Percentiles rank a stretch among this genome's conserved stretches.
Conservation (phyloP, 2,797 vertebrate species). For the Tinamus major region DNA sequence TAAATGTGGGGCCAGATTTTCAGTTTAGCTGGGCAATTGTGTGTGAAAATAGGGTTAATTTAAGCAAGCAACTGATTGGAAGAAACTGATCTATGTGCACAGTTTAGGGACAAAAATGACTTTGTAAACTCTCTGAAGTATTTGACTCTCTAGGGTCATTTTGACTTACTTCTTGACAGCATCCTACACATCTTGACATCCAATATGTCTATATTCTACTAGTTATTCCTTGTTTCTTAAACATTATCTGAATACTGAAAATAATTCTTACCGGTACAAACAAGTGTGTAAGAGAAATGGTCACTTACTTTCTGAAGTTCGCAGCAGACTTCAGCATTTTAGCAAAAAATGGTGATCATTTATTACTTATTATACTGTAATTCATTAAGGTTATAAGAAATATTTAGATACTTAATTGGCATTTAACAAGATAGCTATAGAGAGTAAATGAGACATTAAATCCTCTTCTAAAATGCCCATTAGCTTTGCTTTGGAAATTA, state of each 20-base stretch:
- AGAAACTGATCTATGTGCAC: not conserved
- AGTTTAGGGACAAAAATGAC: not conserved
- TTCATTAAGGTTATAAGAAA: conserved; percentile 83
- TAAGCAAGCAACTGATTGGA: not conserved
- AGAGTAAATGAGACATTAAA: conserved; percentile 86
- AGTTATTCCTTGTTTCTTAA: not conserved
- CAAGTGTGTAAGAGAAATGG: conserved; percentile 3
- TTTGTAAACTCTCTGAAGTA: not conserved
- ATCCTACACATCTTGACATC: too few species aligned
- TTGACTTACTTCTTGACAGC: not conserved
- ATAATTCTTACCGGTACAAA: not conserved
- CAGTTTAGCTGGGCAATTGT: not conserved
- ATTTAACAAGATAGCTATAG: conserved; percentile 84
- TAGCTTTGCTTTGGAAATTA: conserved; percentile 83
- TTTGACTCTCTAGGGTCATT: not conserved
- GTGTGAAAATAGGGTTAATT: not conserved
- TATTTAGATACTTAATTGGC: conserved; percentile 86
- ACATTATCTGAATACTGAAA: not conserved
- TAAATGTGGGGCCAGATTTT: not conserved
- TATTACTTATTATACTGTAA: conserved; percentile 81
- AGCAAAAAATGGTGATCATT: conserved; percentile 68
- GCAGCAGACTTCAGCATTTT: conserved; percentile 56
- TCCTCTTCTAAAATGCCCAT: conserved; percentile 83
- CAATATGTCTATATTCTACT: not conserved
- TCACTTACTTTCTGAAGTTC: conserved; percentile 22